Evolutionary conservation across 1,140 invertebrate species (phyloP), one percentile per base, ranked within the genome.

Genomic region (Cydia amplana): DNA sequence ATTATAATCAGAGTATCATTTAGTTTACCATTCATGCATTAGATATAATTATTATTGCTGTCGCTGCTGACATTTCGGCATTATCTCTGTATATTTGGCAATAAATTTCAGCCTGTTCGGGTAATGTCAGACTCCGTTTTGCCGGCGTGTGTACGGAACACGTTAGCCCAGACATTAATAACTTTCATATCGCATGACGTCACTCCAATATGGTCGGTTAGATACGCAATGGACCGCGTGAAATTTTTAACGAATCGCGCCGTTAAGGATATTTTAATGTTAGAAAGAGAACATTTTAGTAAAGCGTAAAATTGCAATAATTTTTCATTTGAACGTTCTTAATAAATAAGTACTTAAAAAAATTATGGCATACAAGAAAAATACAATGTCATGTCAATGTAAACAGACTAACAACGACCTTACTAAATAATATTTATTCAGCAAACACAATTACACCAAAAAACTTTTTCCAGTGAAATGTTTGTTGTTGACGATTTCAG

Each of bases 131-230:
- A 51, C 18, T 51, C 55, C 18, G 55, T 18, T 20, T 60, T 18
- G 14, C 49, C 12, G 65, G 9, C 65, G n/a, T 18, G 25, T 70
- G 16, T 70, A 20, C 65, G 65, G 28, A 70, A 40, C n/a, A 18
- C 32, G 65, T 40, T 18, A 70, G 28, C 12, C 65, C 65, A 18
- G 65, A 36, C 65, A 36, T 36, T 70, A 70, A 70, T 70, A 70
- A 70, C 65, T 70, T 70, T 70, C 65, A 70, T 70, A 70, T 70
- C 32, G 65, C 28, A 9, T 70, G 65, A 70, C 65, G 65, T 70
- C 65, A 70, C 16, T 9, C 65, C 40, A 32, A 70, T 18, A 70
- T 70, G 65, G 28, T 36, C 65, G 28, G 28, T 36, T 70, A 36
- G 32, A 16, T 36, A 40, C 25, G 65, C 32, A 18, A 70, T 70